These are phyloP conservation scores for Drosophila seguyi DNA, from an alignment of 1,140 invertebrate species.

Conservation along the genomic window DNA sequence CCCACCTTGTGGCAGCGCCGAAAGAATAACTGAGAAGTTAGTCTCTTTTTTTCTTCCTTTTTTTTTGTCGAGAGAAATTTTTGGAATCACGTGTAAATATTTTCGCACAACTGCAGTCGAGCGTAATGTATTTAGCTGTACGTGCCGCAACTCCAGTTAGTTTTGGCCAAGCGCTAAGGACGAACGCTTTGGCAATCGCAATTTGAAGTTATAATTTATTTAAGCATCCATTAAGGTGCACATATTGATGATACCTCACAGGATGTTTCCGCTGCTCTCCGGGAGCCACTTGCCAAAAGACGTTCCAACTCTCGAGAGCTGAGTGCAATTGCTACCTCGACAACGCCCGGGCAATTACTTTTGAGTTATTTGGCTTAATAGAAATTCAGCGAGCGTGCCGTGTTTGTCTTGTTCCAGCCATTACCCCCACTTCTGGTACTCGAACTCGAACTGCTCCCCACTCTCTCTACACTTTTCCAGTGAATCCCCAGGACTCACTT, in stretches of 20 bases:
- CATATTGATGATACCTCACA: constrained; percentile 70
- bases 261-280: constrained; percentile 4
- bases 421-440: constrained; percentile 19
- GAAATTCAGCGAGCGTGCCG: constrained; percentile 77
- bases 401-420: constrained; percentile 73
- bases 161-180: not conserved
- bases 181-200: constrained; percentile 64
- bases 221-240: constrained; percentile 81
- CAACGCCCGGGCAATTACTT: constrained; percentile 69
- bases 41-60: constrained; percentile 11
- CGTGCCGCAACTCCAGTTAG: constrained; percentile 54
- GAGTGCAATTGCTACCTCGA: constrained; percentile 60
- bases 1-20: constrained; percentile 1
- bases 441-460: not conserved
- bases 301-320: constrained; percentile 7
- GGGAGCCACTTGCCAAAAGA: constrained; percentile 12
- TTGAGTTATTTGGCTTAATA: constrained; percentile 82
- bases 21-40: constrained; percentile 44
- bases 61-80: constrained; percentile 21
- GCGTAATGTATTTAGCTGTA: constrained; percentile 79
- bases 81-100: constrained; percentile 77
- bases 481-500: constrained; percentile 68
- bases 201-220: constrained; percentile 84
- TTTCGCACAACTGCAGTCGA: constrained; percentile 71
- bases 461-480: not conserved